Conservation (phyloP, 1,140 invertebrate species). For the Acromyrmex echinatior region DNA sequence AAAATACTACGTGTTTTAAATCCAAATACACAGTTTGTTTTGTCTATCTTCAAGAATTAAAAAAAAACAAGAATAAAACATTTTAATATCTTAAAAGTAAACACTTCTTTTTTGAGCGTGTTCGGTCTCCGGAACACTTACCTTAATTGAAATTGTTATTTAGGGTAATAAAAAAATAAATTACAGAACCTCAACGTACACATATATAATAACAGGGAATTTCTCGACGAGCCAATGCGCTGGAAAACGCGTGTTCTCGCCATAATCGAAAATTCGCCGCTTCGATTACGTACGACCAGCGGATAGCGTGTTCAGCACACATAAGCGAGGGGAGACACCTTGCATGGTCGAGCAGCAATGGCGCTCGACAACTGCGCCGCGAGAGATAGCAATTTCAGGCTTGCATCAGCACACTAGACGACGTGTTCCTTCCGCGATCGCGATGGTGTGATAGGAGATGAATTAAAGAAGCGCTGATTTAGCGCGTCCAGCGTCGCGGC, state of each 20-base stretch:
- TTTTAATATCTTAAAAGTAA: no score
- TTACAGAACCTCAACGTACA: neutral
- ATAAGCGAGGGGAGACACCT: conserved; percentile 31
- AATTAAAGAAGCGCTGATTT: conserved; percentile 71
- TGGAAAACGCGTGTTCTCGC: conserved; percentile 25
- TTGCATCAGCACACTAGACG: conserved; percentile 38
- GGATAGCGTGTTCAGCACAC: conserved; percentile 41
- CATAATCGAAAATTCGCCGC: conserved; percentile 40
- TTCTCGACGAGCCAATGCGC: neutral
- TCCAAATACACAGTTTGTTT: no score
- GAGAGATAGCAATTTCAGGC: conserved; percentile 52
- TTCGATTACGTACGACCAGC: conserved; percentile 35
- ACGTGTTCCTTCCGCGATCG: conserved; percentile 48
- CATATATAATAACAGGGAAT: neutral
- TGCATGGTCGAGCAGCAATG: conserved; percentile 34
- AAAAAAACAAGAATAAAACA: no score
- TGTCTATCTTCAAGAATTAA: no score
- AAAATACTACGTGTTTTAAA: no score
- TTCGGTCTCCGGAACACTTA: no score
- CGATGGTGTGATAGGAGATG: conserved; percentile 30
- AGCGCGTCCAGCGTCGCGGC: conserved; percentile 24
- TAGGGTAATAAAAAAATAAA: neutral
- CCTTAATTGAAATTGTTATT: no score
- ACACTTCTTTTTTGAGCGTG: no score
- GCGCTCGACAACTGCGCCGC: conserved; percentile 22